These are phyloP conservation scores for Acrocephalus arundinaceus DNA, from an alignment of 2,113 vertebrate genomes.

Conservation along the genomic window DNA sequence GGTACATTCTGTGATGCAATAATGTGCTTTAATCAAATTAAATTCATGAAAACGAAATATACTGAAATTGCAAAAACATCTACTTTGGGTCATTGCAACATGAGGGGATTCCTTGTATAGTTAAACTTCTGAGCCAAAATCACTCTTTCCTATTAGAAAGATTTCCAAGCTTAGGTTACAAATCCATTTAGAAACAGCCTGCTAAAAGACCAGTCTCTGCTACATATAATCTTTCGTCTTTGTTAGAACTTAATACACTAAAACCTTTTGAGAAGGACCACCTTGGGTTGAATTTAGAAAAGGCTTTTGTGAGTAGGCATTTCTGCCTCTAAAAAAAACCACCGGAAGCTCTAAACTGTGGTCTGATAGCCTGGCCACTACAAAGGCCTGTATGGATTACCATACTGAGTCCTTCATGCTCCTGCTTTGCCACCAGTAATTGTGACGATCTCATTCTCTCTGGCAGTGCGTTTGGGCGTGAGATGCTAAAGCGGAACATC, in stretches of 20 bases:
- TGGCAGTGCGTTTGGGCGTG: conserved; percentile 90
- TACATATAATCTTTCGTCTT: conserved; percentile 21
- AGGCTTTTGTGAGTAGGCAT: not conserved
- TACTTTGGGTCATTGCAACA: not conserved
- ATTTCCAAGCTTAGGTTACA: conserved; percentile 21
- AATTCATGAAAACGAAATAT: not conserved
- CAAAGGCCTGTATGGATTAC: not conserved
- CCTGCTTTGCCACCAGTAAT: not conserved
- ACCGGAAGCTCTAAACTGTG: not conserved
- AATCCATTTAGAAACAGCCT: conserved; percentile 28
- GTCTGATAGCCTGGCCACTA: not conserved
- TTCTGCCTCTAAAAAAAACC: conserved; percentile 8
- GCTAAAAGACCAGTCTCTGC: not conserved
- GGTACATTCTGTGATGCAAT: not conserved
- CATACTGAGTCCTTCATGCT: not conserved
- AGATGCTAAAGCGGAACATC: conserved; percentile 95
- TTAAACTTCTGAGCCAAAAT: not conserved
- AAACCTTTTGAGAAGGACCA: conserved; percentile 20
- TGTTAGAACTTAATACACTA: conserved; percentile 34
- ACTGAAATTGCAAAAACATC: not conserved
- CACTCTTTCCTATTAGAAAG: not conserved
- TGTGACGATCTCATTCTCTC: not conserved
- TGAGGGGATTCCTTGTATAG: not conserved
- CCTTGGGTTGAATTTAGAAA: not conserved
- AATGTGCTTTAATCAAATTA: not conserved